phyloP scores from a whole-genome alignment of 2,888 invertebrate genomes.

The Epistrophe eligans region DNA sequence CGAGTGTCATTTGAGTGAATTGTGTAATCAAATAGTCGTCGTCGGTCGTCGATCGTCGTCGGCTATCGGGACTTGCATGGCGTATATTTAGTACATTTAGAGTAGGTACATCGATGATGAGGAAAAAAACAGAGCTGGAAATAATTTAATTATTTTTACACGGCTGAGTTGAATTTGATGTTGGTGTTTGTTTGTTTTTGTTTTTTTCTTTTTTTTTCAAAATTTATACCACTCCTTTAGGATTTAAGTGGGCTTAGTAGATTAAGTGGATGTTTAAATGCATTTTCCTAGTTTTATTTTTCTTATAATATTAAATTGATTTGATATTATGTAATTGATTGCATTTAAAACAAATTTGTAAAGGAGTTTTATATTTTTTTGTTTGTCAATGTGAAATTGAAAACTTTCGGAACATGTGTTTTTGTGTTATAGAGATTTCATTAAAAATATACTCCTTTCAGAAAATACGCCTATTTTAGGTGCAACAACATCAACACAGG shows the following conservation, averaged over 20 bases:
- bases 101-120: conserved; percentile 11
- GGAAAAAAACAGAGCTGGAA: conserved; percentile 4
- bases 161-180: conserved; percentile 49
- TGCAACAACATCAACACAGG: neutral
- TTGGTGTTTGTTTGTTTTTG: conserved; percentile 6
- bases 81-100: neutral
- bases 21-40: conserved; percentile 59
- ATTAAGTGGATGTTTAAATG: conserved; percentile 40
- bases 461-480: neutral
- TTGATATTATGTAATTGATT: conserved; percentile 33
- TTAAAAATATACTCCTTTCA: neutral
- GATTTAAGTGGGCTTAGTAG: conserved; percentile 23
- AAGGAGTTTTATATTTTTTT: neutral
- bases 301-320: conserved; percentile 25
- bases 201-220: neutral
- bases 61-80: conserved; percentile 2
- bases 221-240: conserved; percentile 46
- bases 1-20: conserved; percentile 63
- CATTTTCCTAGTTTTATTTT: conserved; percentile 22
- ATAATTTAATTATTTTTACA: conserved; percentile 65
- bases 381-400: neutral
- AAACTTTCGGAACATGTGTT: conserved; percentile 22
- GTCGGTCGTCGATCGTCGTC: neutral
- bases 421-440: neutral
- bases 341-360: conserved; percentile 4